Percentiles rank a stretch among this genome's conserved stretches.
phyloP scores from a whole-genome alignment of 1,140 invertebrate species.

The Drosophila oshimai region DNA sequence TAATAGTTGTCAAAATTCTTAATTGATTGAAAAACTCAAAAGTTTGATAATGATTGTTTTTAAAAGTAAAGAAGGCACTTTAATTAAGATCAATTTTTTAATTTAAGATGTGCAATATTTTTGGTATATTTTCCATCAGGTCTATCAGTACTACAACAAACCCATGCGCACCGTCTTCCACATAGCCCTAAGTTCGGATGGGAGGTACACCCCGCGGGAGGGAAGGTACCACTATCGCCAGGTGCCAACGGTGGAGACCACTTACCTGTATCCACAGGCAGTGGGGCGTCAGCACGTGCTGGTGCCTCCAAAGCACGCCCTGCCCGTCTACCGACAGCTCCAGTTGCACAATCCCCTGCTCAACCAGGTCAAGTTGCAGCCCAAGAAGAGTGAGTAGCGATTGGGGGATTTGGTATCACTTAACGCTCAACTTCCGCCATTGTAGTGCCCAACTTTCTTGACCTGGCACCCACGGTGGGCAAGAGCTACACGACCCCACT shows the following conservation, averaged over 20 bases:
- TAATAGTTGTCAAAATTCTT: too few relatives aligned
- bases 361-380: constrained; percentile 78
- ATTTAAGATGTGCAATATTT: too few relatives aligned
- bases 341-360: constrained; percentile 75
- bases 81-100: too few relatives aligned
- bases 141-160: constrained; percentile 75
- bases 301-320: constrained; percentile 49
- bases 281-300: constrained; percentile 67
- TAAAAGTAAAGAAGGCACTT: too few relatives aligned
- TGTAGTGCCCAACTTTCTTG: constrained; percentile 68
- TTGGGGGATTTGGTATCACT: not conserved
- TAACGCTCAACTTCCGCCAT: not conserved
- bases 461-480: constrained; percentile 64
- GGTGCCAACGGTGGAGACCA: constrained; percentile 76
- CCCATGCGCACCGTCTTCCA: constrained; percentile 71
- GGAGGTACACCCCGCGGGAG: constrained; percentile 67
- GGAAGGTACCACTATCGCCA: constrained; percentile 72
- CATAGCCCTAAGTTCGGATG: constrained; percentile 77
- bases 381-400: constrained; percentile 63
- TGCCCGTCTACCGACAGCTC: constrained; percentile 71
- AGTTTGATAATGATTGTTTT: too few relatives aligned
- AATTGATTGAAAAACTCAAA: too few relatives aligned
- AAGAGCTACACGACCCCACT: constrained; percentile 46
- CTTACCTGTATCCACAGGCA: constrained; percentile 78
- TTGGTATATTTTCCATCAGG: constrained; percentile 33